Evolutionary conservation across 1,140 invertebrate genomes (phyloP).

Genomic region (Gerris buenoi): DNA sequence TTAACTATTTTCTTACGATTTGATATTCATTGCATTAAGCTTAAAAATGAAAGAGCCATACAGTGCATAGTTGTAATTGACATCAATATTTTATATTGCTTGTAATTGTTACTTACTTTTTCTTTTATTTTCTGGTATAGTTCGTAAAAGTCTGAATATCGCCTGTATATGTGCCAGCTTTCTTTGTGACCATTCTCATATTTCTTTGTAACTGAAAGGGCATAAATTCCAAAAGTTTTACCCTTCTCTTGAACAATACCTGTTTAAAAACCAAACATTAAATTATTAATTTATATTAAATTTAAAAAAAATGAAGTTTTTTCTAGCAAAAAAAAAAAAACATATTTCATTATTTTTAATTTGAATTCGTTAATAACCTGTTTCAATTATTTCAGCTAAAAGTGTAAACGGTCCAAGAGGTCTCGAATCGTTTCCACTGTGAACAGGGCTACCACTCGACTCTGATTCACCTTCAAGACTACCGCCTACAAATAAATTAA

Average conservation of each 20-base stretch:
- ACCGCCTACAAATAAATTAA: no score
- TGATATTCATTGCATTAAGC: no score
- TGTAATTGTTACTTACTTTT: constrained; percentile 33
- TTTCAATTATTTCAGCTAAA: constrained; percentile 52
- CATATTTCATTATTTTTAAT: no score
- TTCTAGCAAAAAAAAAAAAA: no score
- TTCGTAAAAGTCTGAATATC: constrained; percentile 87
- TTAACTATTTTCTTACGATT: no score
- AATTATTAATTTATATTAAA: no score
- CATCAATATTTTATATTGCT: background rate
- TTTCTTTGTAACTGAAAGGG: constrained; percentile 57
- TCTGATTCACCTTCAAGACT: background rate
- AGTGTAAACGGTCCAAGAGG: constrained; percentile 32
- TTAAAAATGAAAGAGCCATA: no score
- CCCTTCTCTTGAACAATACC: constrained; percentile 60
- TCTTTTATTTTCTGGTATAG: constrained; percentile 62
- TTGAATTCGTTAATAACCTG: no score
- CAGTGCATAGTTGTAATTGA: no score
- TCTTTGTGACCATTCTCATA: constrained; percentile 48
- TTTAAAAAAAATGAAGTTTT: no score
- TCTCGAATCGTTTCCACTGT: constrained; percentile 4
- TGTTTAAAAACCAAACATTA: constrained; percentile 26
- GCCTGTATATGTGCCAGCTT: constrained; percentile 61
- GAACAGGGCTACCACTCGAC: constrained; percentile 3
- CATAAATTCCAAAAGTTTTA: constrained; percentile 78